These are phyloP conservation scores for Pangasius djambal DNA, from an alignment of 2,797 vertebrate genomes.

Conservation along the genomic window DNA sequence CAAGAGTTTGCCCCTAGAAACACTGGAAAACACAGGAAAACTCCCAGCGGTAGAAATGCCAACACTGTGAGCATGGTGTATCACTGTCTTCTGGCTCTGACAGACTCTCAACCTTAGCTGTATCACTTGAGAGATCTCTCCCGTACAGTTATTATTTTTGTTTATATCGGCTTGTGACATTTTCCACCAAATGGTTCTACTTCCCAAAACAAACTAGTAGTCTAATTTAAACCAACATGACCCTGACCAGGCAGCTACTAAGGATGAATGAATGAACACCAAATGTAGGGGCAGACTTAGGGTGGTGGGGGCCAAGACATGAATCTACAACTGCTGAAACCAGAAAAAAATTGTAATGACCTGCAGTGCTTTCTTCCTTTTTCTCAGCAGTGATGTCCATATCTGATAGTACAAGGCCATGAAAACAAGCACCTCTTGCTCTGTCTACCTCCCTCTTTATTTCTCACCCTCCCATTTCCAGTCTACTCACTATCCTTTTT, in stretches of 20 bases:
- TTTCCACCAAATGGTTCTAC: background rate
- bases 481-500: constrained; percentile 58
- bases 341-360: background rate
- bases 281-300: background rate
- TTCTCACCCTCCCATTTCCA: constrained; percentile 15
- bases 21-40: background rate
- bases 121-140: background rate
- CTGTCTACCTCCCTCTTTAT: constrained; percentile 29
- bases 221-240: background rate
- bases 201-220: background rate
- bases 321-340: background rate
- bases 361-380: constrained; percentile 13
- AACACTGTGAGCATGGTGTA: background rate
- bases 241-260: background rate
- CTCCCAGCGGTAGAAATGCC: background rate
- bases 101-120: background rate
- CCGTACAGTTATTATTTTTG: background rate
- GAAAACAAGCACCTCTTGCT: constrained; percentile 36
- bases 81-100: background rate
- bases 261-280: background rate
- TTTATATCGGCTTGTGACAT: background rate
- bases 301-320: background rate
- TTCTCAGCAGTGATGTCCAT: constrained; percentile 43
- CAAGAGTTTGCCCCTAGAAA: background rate
- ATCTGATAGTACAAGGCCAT: constrained; percentile 37